These are phyloP conservation scores for Drosophila conformis DNA, from an alignment of 2,888 invertebrate species.

Conservation along the genomic window DNA sequence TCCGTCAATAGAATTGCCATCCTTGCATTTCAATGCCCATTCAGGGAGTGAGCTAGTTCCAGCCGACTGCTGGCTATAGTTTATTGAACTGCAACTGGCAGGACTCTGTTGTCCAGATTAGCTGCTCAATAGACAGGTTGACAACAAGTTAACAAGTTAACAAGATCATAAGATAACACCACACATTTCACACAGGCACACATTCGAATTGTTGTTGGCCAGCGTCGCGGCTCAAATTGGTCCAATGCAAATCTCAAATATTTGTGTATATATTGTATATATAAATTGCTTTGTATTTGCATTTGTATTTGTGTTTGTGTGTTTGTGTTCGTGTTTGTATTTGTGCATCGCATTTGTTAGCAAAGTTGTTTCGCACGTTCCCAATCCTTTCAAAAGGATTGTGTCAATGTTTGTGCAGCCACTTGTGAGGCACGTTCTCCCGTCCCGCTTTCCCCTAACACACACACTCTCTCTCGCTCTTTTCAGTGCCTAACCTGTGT, in stretches of 20 bases:
- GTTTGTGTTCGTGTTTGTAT: slow-evolving; percentile 33
- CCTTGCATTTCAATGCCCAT: slow-evolving; percentile 46
- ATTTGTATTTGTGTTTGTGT: slow-evolving; percentile 28
- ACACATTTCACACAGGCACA: slow-evolving; percentile 19
- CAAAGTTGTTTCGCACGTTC: slow-evolving; percentile 56
- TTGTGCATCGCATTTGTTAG: slow-evolving; percentile 61
- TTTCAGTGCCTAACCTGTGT: slow-evolving; percentile 25
- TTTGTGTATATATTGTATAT: slow-evolving; percentile 28
- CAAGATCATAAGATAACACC: slow-evolving; percentile 44
- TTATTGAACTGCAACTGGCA: slow-evolving; percentile 54
- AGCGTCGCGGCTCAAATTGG: slow-evolving; percentile 9
- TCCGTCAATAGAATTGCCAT: slow-evolving; percentile 31
- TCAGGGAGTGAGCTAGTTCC: slow-evolving; percentile 29
- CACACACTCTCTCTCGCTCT: neutral
- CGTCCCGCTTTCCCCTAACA: neutral
- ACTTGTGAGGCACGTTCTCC: slow-evolving; percentile 65
- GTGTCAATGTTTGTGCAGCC: slow-evolving; percentile 64
- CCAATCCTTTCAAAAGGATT: slow-evolving; percentile 58
- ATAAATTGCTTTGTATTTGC: neutral
- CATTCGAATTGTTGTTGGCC: neutral
- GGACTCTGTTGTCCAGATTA: slow-evolving; percentile 16
- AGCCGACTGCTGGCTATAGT: slow-evolving; percentile 23
- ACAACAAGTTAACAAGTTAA: slow-evolving; percentile 20
- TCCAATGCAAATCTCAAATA: slow-evolving; percentile 54
- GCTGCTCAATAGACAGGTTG: slow-evolving; percentile 21